Percentiles rank a stretch among this genome's conserved stretches.
These are phyloP conservation scores for Tupiocoris notatus DNA, from an alignment of 2,888 invertebrate species.

Conservation along the genomic window DNA sequence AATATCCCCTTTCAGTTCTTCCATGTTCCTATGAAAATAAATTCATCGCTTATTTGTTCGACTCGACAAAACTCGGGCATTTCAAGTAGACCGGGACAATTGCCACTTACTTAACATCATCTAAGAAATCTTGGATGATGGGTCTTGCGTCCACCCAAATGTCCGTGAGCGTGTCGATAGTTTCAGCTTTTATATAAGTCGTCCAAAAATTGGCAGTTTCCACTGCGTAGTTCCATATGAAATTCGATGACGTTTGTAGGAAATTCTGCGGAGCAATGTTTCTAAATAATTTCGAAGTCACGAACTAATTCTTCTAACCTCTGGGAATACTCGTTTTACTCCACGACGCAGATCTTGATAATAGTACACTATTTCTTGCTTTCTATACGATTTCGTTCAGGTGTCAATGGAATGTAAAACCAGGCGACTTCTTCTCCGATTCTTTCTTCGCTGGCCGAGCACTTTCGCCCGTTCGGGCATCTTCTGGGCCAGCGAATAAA, in stretches of 20 bases:
- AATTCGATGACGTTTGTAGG: slow-evolving; percentile 38
- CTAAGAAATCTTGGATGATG: slow-evolving; percentile 66
- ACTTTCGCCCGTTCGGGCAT: no score
- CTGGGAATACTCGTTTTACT: no score
- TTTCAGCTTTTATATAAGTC: slow-evolving; percentile 68
- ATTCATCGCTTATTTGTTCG: background rate
- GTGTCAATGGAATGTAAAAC: background rate
- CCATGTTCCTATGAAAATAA: slow-evolving; percentile 50
- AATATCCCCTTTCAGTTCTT: slow-evolving; percentile 69
- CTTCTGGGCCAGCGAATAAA: no score
- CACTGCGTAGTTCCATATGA: slow-evolving; percentile 48
- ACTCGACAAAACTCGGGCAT: no score
- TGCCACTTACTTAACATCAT: slow-evolving; percentile 61
- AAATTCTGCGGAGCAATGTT: slow-evolving; percentile 30
- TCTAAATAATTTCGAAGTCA: background rate
- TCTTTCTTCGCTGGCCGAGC: no score
- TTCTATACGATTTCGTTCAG: no score
- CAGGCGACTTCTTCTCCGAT: no score
- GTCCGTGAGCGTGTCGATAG: slow-evolving; percentile 64
- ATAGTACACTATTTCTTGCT: no score
- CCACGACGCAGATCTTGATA: no score
- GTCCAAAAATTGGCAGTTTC: slow-evolving; percentile 62
- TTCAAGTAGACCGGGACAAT: no score
- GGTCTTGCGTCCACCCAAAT: slow-evolving; percentile 76
- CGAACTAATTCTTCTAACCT: no score